Percentiles rank a stretch among this genome's conserved stretches.
Conservation (phyloP, 1,140 invertebrate species). For the Anastatus disparis region DNA sequence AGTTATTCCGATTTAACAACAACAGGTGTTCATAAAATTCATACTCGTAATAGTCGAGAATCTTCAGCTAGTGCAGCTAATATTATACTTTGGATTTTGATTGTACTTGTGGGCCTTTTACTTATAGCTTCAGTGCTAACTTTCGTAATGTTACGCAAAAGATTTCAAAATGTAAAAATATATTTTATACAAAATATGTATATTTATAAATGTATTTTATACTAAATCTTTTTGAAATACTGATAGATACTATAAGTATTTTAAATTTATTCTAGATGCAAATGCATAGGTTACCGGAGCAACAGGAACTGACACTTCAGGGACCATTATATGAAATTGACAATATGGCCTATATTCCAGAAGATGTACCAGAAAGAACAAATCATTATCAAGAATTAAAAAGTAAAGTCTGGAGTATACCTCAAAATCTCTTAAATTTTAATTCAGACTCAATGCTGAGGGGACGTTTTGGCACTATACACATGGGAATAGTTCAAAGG, state of each 20-base stretch:
- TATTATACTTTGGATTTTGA: constrained; percentile 70
- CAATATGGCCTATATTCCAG: constrained; percentile 73
- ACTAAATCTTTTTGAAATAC: too few species aligned
- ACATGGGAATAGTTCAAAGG: constrained; percentile 73
- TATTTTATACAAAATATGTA: neutral
- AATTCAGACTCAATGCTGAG: constrained; percentile 75
- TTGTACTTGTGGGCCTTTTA: constrained; percentile 71
- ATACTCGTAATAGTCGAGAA: neutral
- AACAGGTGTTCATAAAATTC: constrained; percentile 52
- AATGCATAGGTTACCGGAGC: constrained; percentile 66
- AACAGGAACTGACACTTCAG: constrained; percentile 75
- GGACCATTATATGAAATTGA: constrained; percentile 74
- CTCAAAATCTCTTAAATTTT: constrained; percentile 75
- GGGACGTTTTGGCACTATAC: constrained; percentile 81
- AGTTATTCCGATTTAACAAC: constrained; percentile 73
- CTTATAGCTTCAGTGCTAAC: constrained; percentile 70
- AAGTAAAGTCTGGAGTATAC: constrained; percentile 78
- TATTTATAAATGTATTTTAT: too few species aligned
- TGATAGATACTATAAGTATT: neutral
- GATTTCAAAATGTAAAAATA: constrained; percentile 56
- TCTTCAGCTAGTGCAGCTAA: constrained; percentile 59
- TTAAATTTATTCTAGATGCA: constrained; percentile 44
- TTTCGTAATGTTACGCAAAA: constrained; percentile 71
- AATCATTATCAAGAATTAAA: constrained; percentile 81
- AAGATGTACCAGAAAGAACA: constrained; percentile 73